Percentiles rank a stretch among this genome's conserved stretches.
These are phyloP conservation scores for Erythrocercus mccallii DNA, from an alignment of 2,113 vertebrate species.

Conservation along the genomic window DNA sequence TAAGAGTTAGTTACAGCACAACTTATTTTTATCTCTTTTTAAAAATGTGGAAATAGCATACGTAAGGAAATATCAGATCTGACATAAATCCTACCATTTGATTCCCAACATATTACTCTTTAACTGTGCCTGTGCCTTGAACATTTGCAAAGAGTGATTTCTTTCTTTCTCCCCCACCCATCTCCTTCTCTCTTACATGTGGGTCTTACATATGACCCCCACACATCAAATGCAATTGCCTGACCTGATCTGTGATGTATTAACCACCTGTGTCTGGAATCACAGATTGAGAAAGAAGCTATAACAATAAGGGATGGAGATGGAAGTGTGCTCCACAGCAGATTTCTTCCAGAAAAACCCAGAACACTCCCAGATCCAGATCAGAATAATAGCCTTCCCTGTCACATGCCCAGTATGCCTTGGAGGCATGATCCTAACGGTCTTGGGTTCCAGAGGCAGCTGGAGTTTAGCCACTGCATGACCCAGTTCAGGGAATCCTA, in stretches of 20 bases:
- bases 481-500: background rate
- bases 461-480: background rate
- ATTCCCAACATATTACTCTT: background rate
- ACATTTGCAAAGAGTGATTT: background rate
- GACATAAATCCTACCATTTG: background rate
- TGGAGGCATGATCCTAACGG: background rate
- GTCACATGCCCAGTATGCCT: background rate
- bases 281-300: background rate
- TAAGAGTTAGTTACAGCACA: background rate
- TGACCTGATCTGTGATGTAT: conserved; percentile 14
- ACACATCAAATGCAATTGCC: conserved; percentile 23
- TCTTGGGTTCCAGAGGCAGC: background rate
- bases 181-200: background rate
- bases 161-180: background rate
- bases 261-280: conserved; percentile 45
- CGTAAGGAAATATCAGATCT: background rate
- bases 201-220: background rate
- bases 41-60: background rate
- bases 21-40: background rate
- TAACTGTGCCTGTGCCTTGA: background rate
- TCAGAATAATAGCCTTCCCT: background rate
- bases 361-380: background rate
- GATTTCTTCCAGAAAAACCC: conserved; percentile 12
- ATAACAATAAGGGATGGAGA: background rate
- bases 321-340: background rate